Base-by-base conservation (phyloP, 2,888 invertebrate genomes). In the Eupithecia vulgata region DNA sequence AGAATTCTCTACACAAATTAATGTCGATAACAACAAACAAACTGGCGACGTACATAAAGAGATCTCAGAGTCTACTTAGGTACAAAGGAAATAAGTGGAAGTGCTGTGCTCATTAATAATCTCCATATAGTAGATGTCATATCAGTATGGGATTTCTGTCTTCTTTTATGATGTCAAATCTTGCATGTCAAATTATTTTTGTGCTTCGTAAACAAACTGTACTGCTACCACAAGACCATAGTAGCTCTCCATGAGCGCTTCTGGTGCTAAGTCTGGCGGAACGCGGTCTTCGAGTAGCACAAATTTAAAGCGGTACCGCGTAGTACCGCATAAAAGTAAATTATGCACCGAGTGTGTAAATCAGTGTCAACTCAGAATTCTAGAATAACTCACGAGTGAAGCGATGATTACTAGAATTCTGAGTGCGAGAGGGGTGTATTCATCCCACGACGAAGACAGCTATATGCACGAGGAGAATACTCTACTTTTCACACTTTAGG, bases 21-120 rank as follows among this genome's bases (percentile, higher is more conserved):
- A 25, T 30, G 21, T 61, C 13, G 34, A 61, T 30, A n/a, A 45
- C n/a, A 67, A 42, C 21, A 10, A 21, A 8, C 48, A 57, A 57
- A 57, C 57, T 57, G 21, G 48, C 48, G n/a, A 52, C 48, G n/a
- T 21, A 52, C 48, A 52, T n/a, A 57, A 57, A 25, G 5, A 57
- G 57, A 52, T n/a, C 52, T 1, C 12, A 57, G 5, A 21, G n/a
- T 52, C 57, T 61, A 71, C 8, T 34, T 21, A 15, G 45, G 67
- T 61, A 71, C 42, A 35, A 15, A 48, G 45, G 15, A 61, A 61
- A 67, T 61, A 67, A 61, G 71, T 71, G 71, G 71, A 71, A 48
- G 35, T n/a, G 67, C 17, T 34, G 61, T 61, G 13, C 1, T 57
- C 25, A 57, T 57, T 12, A 25, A 13, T 57, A 57, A 25, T 21